These are phyloP conservation scores for Piscicola geometra DNA, from an alignment of 2,888 invertebrate genomes.

Conservation along the genomic window DNA sequence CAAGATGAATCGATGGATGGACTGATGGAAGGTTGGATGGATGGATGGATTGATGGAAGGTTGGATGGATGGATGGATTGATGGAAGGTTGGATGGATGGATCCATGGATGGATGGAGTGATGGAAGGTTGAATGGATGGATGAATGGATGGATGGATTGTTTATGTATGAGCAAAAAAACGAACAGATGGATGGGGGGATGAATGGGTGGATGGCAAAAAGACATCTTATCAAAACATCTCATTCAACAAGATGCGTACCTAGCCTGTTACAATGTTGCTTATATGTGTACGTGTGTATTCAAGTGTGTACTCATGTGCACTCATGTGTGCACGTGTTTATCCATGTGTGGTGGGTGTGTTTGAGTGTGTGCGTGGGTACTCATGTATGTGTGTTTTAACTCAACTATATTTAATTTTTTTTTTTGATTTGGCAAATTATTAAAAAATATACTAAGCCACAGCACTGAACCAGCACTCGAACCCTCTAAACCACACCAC, in stretches of 20 bases:
- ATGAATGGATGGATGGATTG: background rate
- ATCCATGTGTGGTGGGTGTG: too few species aligned
- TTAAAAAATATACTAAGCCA: too few species aligned
- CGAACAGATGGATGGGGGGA: background rate
- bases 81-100: background rate
- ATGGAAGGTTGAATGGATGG: slow-evolving; percentile 3
- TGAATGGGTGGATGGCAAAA: background rate
- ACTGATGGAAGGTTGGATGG: slow-evolving; percentile 1
- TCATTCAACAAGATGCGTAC: too few species aligned
- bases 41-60: slow-evolving; percentile 7
- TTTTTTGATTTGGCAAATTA: too few species aligned
- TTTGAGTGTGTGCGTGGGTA: too few species aligned
- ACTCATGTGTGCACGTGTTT: too few species aligned
- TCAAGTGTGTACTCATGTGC: background rate
- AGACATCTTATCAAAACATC: too few species aligned
- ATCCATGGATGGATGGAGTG: background rate
- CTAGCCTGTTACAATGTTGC: background rate
- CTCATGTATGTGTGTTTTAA: too few species aligned
- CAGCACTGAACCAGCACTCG: too few species aligned
- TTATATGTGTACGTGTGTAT: background rate
- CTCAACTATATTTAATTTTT: too few species aligned
- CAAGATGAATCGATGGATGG: background rate
- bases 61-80: background rate
- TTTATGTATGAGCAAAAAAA: background rate
- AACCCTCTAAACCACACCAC: too few species aligned